Base-by-base conservation (phyloP, 2,113 vertebrate species). In the Parotia lawesii region DNA sequence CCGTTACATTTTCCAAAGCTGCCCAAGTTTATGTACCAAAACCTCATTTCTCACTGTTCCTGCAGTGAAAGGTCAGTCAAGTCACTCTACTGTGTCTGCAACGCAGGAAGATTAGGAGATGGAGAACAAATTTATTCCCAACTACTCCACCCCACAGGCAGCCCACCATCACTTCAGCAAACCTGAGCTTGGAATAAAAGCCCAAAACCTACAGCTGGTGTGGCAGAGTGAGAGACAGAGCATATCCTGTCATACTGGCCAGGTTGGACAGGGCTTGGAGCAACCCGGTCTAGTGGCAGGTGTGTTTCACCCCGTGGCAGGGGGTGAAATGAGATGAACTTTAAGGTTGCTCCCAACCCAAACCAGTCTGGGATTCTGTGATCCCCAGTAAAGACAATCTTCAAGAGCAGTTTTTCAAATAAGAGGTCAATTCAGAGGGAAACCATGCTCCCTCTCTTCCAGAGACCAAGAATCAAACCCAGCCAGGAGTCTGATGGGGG, bases 101-200 rank as follows among this genome's bases (percentile, higher is more conserved):
- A 69, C 0, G 0, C 14, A 27, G 7, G 12, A 73, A 56, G 19
- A 47, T 86, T 38, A 80, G 8, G 42, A 80, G 35, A 80, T 0
- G 0, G 22, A 84, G 31, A 84, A 61, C 19, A 80, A 62, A 70
- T 31, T 69, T 77, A 22, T 44, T 57, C 37, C 19, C 17, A 93
- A 23, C 50, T 53, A 22, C 31, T 45, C 31, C 6, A 17, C 9
- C 40, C 76, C 45, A 40, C 31, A 31, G 48, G 35, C 4, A 58
- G 50, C 65, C 22, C 56, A 19, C 22, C n/a, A 27, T 42, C 8
- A 2, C 57, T 72, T 88, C 40, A 25, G 48, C 69, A 64, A 79
- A 90, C 11, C 48, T 29, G 28, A n/a, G 24, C 31, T 58, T 44
- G 22, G 6, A 61, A 72, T 11, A 65, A 83, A 83, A 80, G 28